Conservation (phyloP, 2,113 vertebrate genomes). For the Tricholaema leucomelas region DNA sequence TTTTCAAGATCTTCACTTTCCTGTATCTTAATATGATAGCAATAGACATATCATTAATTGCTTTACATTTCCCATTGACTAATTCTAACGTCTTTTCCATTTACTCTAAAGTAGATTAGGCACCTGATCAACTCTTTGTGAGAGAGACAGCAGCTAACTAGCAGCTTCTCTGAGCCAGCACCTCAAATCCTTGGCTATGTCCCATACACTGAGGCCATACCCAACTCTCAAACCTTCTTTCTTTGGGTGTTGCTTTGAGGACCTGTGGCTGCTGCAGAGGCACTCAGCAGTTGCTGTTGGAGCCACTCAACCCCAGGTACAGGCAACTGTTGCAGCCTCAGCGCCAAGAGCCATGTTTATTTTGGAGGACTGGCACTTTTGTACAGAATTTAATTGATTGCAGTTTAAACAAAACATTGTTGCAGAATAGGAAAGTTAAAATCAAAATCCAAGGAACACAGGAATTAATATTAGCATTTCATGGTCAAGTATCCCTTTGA, state of each 20-base stretch:
- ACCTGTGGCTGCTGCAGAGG: neutral
- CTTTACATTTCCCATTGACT: neutral
- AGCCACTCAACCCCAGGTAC: neutral
- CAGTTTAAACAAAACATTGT: neutral
- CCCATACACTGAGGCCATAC: accelerated
- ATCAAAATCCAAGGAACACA: neutral
- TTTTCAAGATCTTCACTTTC: neutral
- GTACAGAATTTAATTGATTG: neutral
- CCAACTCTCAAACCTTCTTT: neutral
- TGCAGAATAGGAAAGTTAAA: neutral
- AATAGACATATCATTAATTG: neutral
- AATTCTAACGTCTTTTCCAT: neutral
- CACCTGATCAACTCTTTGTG: accelerated
- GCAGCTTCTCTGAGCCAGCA: neutral
- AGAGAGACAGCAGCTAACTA: neutral
- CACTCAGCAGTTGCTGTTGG: neutral
- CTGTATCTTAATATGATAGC: neutral
- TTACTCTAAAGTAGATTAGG: too few species aligned
- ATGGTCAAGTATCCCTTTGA: conserved; percentile 63
- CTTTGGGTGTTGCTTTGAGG: accelerated
- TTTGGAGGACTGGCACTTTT: neutral
- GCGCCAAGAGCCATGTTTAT: neutral
- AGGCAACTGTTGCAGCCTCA: neutral
- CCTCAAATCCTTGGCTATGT: accelerated
- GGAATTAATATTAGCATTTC: conserved; percentile 38